A percentile compares a stretch with the other conserved stretches of the same genome.
phyloP scores from a whole-genome alignment of 2,113 vertebrate species.

The Acrocephalus kingi region DNA sequence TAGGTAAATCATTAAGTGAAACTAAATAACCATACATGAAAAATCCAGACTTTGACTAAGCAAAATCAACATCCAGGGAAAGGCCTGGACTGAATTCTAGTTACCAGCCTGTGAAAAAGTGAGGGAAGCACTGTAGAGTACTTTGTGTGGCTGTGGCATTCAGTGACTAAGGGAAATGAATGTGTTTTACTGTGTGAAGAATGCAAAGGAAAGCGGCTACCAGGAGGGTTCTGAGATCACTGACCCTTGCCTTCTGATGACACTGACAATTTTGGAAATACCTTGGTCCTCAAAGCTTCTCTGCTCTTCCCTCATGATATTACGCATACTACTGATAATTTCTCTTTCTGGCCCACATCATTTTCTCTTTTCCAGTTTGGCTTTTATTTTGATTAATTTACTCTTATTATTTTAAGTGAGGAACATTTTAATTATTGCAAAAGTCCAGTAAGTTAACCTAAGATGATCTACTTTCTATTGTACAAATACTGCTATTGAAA shows the following conservation, averaged over 20 bases:
- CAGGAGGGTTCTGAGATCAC: not conserved
- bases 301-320: not conserved
- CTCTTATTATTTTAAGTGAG: not conserved
- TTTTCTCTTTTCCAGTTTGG: not conserved
- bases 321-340: not conserved
- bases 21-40: not conserved
- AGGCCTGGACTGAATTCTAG: fast-evolving
- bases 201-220: not conserved
- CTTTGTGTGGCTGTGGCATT: not conserved
- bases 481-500: not conserved
- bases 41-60: not conserved
- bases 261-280: not conserved
- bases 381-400: not conserved
- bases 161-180: not conserved
- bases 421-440: not conserved
- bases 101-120: not conserved
- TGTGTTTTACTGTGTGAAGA: not conserved
- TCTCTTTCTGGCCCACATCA: not conserved
- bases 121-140: fast-evolving
- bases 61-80: not conserved
- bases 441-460: not conserved
- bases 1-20: not conserved
- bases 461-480: not conserved
- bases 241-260: not conserved
- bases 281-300: not conserved